These are phyloP conservation scores for Boloria euphrosyne DNA, from an alignment of 2,888 invertebrate genomes.

Conservation along the genomic window DNA sequence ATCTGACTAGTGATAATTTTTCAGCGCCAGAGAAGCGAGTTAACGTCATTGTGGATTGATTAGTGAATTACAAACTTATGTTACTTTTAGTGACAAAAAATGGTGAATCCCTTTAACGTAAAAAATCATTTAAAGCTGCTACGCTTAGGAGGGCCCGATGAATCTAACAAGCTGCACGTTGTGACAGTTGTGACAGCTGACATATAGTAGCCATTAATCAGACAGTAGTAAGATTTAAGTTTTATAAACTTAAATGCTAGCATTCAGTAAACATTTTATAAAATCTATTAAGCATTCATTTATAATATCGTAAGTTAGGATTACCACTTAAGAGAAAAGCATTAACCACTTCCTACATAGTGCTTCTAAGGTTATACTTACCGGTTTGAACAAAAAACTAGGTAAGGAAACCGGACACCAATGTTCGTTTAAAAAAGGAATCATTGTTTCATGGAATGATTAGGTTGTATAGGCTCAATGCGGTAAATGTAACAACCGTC, in stretches of 20 bases:
- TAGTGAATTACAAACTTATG: conserved; percentile 63
- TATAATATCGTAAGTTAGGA: neutral
- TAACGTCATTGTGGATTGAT: conserved; percentile 47
- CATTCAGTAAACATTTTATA: neutral
- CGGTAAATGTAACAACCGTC: neutral
- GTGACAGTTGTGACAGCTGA: conserved; percentile 79
- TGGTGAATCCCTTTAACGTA: conserved; percentile 62
- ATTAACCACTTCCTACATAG: conserved; percentile 8
- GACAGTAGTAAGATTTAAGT: conserved; percentile 57
- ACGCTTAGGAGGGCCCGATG: conserved; percentile 67
- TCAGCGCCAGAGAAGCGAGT: neutral
- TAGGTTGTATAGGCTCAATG: conserved; percentile 9
- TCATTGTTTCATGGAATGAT: conserved; percentile 36
- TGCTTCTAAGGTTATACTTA: conserved; percentile 22
- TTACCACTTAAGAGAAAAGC: neutral
- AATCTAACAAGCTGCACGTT: conserved; percentile 76
- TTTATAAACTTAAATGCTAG: conserved; percentile 39
- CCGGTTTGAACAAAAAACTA: conserved; percentile 31
- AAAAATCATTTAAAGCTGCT: conserved; percentile 70
- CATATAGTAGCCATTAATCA: conserved; percentile 79
- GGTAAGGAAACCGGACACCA: conserved; percentile 33
- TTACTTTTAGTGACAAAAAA: conserved; percentile 60
- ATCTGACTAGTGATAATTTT: conserved; percentile 18
- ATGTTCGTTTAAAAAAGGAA: conserved; percentile 35
- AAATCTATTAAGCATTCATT: neutral